These are phyloP conservation scores for Platysteira castanea DNA, from an alignment of 2,113 vertebrate species.

Conservation along the genomic window DNA sequence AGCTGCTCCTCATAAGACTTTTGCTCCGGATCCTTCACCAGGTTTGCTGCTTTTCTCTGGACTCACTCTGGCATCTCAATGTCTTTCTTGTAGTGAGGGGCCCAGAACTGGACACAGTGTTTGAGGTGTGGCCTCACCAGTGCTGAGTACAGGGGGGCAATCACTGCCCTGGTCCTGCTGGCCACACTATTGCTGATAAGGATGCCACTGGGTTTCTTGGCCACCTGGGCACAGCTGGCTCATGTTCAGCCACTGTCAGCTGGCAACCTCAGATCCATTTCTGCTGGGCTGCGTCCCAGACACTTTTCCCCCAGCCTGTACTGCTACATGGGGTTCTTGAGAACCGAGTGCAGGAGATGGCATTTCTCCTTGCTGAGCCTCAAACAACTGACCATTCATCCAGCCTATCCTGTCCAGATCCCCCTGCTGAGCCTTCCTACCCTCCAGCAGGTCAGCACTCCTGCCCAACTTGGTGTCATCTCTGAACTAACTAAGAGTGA, in stretches of 20 bases:
- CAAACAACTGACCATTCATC: background rate
- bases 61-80: background rate
- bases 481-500: background rate
- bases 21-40: background rate
- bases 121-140: background rate
- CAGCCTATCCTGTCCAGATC: background rate
- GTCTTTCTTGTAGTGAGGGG: background rate
- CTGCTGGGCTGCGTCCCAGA: background rate
- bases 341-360: background rate
- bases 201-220: background rate
- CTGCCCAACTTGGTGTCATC: background rate
- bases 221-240: background rate
- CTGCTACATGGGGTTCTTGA: background rate
- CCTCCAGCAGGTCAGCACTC: background rate
- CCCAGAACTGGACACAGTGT: background rate
- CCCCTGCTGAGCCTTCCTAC: background rate
- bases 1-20: background rate
- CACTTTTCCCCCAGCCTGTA: background rate
- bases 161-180: background rate
- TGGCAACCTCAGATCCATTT: background rate
- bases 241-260: fast-evolving
- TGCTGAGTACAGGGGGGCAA: background rate
- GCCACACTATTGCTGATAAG: background rate
- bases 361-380: background rate
- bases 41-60: background rate